Evolutionary conservation across 2,888 invertebrate genomes (phyloP).

Genomic region (Hypomecis punctinalis): DNA sequence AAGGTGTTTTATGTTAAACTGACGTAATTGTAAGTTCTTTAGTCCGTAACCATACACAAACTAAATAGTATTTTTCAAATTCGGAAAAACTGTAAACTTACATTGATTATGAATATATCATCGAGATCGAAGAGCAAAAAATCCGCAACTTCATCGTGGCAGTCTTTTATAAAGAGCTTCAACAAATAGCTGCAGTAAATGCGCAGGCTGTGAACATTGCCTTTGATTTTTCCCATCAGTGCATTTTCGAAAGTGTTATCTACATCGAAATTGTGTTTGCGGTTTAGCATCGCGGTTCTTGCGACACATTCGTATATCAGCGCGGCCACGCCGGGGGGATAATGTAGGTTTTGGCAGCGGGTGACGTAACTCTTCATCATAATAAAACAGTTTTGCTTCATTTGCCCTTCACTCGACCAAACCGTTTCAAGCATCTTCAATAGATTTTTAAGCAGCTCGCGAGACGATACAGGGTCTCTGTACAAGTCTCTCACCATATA

Average conservation of each 20-base stretch:
- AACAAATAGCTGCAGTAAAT: slow-evolving; percentile 72
- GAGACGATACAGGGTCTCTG: slow-evolving; percentile 66
- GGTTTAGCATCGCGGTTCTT: slow-evolving; percentile 62
- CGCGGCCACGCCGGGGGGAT: slow-evolving; percentile 71
- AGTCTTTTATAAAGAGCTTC: slow-evolving; percentile 50
- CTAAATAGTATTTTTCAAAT: too few relatives aligned
- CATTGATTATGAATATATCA: slow-evolving; percentile 70
- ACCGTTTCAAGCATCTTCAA: slow-evolving; percentile 64
- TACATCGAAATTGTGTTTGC: slow-evolving; percentile 49
- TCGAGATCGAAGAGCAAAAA: slow-evolving; percentile 53
- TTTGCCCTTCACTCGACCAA: slow-evolving; percentile 59
- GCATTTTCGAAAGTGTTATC: slow-evolving; percentile 58
- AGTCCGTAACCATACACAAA: too few relatives aligned
- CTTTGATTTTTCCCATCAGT: slow-evolving; percentile 61
- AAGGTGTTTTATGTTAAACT: too few relatives aligned
- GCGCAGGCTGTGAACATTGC: slow-evolving; percentile 64
- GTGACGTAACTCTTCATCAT: slow-evolving; percentile 74
- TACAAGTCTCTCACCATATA: slow-evolving; percentile 71
- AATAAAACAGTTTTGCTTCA: slow-evolving; percentile 73
- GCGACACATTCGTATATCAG: slow-evolving; percentile 73
- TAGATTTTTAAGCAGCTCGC: slow-evolving; percentile 63
- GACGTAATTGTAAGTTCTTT: too few relatives aligned
- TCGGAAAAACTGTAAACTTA: too few relatives aligned
- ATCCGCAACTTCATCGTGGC: slow-evolving; percentile 55
- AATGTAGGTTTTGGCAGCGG: slow-evolving; percentile 67